Base-by-base conservation (phyloP, 2,888 invertebrate genomes). In the Athalia circularis region DNA sequence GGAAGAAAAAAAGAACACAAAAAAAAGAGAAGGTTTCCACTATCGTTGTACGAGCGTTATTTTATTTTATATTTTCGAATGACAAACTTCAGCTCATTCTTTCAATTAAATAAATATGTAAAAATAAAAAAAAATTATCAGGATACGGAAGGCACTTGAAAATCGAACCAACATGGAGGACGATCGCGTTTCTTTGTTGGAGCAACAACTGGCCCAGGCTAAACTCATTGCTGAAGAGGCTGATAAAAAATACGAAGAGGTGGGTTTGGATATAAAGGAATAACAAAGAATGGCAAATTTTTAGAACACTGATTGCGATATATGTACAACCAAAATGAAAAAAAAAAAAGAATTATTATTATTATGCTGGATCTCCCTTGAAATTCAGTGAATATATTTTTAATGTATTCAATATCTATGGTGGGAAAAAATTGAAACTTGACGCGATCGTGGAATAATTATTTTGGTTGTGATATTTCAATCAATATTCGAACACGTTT, bases 211-310 rank as follows among this genome's bases (percentile, higher is more conserved):
- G 91, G 94, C 98, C 87, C 99, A 99, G 93, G 99, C 99, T 91
- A 99, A 99, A 94, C 95, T 97, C 92, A 99, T 99, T 93, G 99
- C 99, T 86, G 99, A 99, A 93, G 99, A 99, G 93, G 98, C 99
- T 86, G 99, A 99, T 94, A 97, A 98, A 93, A 99, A 99, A 96
- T 99, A 99, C 92, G 99, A 99, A 95, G 99, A 99, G 99, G 99
- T 99, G 90, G 89, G 90, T 90, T 84, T 80, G 79, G 76, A 13
- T 52, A 6, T 15, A 64, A 59, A 59, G n/a, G 59, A 57, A 48
- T 45, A 52, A 52, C 3, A 29, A 52, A 77, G 4, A 65, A 61
- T 1, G 43, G 52, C 54, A 11, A n/a, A 57, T 57, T n/a, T 43
- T 72, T 67, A 47, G 72, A 54, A 5, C 59, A 8, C 47, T 15